These are phyloP conservation scores for Eupristina koningsbergeri DNA, from an alignment of 1,140 invertebrate species.

Conservation along the genomic window DNA sequence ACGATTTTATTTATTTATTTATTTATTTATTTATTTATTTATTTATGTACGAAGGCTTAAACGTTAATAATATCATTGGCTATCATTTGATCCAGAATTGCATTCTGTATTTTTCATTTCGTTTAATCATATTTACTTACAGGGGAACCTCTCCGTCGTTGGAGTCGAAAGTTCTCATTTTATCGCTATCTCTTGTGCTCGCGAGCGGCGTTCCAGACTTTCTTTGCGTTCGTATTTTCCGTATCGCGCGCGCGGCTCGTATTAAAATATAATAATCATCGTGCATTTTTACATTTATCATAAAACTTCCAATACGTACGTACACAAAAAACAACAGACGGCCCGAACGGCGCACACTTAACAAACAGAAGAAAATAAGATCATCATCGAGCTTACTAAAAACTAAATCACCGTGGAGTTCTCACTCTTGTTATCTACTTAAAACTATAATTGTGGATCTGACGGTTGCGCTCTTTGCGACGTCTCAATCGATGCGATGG, in stretches of 20 bases:
- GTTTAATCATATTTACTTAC: conserved; percentile 11
- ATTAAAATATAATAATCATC: conserved; percentile 1
- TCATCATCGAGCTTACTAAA: conserved; percentile 27
- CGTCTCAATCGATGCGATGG: conserved; percentile 12
- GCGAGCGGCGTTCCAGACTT: conserved; percentile 30
- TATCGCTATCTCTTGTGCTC: conserved; percentile 12
- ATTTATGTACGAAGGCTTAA: conserved; percentile 1
- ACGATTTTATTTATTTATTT: too few species aligned
- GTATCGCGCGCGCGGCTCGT: conserved; percentile 18
- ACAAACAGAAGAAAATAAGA: not conserved
- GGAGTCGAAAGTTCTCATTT: conserved; percentile 38
- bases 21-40: too few species aligned
- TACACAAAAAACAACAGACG: not conserved
- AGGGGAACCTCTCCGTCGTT: conserved; percentile 17
- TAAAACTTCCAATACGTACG: conserved; percentile 9
- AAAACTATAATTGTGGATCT: conserved; percentile 35
- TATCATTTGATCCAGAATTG: conserved; percentile 31
- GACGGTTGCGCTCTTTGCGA: not conserved
- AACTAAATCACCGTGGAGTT: conserved; percentile 48
- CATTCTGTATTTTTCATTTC: conserved; percentile 20
- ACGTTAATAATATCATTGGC: conserved; percentile 42
- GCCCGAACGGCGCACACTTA: conserved; percentile 8
- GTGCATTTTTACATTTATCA: not conserved
- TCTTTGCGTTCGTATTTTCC: conserved; percentile 31
- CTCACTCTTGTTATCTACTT: conserved; percentile 49